A percentile compares a stretch with the other conserved stretches of the same genome.
These are phyloP conservation scores for Pelecanoides urinatrix DNA, from an alignment of 2,113 vertebrate genomes.

Conservation along the genomic window DNA sequence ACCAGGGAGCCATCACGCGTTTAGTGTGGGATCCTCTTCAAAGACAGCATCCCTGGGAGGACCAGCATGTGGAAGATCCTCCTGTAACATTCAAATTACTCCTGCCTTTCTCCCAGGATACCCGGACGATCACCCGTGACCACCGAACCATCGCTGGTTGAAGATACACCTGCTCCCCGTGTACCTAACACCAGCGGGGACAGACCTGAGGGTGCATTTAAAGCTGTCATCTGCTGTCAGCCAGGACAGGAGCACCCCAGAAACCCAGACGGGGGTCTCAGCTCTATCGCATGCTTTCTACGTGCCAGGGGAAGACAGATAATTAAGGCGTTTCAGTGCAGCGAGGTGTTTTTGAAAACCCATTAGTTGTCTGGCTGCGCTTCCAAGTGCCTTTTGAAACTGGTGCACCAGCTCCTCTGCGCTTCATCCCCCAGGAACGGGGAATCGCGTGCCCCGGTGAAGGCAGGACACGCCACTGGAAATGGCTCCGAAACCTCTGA, in stretches of 20 bases:
- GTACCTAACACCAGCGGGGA: not conserved
- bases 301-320: not conserved
- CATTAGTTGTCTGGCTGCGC: not conserved
- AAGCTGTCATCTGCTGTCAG: not conserved
- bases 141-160: not conserved
- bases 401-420: not conserved
- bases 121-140: not conserved
- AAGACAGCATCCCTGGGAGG: not conserved
- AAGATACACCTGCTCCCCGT: not conserved
- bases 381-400: not conserved
- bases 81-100: not conserved
- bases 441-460: accelerated
- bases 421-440: not conserved
- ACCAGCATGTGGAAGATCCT: not conserved
- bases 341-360: not conserved
- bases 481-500: not conserved
- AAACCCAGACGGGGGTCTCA: not conserved
- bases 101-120: not conserved
- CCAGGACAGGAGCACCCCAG: not conserved
- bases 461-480: not conserved
- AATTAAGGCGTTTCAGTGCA: accelerated
- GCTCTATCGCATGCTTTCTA: not conserved
- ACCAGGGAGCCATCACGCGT: not conserved
- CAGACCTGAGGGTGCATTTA: not conserved
- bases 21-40: not conserved